Conservation (phyloP, 2,797 vertebrate genomes). For the Muscicapa comitata region DNA sequence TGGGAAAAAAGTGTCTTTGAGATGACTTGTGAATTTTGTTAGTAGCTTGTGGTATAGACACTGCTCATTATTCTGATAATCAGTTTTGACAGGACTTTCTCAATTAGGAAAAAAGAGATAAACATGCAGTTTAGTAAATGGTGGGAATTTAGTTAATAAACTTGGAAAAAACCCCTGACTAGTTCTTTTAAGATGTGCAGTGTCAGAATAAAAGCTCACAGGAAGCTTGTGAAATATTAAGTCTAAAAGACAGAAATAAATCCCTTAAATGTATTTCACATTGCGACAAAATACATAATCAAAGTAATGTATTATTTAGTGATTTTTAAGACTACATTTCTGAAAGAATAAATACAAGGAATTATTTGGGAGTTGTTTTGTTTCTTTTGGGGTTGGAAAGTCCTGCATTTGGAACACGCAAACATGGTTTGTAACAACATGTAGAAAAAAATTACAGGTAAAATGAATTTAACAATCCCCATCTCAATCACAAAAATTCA, state of each 20-base stretch:
- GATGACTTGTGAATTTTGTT: not conserved
- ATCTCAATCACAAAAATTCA: not conserved
- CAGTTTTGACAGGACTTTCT: not conserved
- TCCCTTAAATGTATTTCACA: not conserved
- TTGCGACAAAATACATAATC: not conserved
- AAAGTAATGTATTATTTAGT: not conserved
- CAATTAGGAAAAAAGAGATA: not conserved
- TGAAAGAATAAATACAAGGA: not conserved
- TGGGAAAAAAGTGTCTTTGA: not conserved
- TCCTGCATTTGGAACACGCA: not conserved
- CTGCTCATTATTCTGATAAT: not conserved
- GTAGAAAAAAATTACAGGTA: not conserved
- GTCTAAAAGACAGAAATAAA: not conserved
- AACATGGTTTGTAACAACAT: not conserved
- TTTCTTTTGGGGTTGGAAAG: not conserved
- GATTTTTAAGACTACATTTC: not conserved
- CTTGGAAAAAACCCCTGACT: not conserved
- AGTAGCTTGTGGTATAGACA: not conserved
- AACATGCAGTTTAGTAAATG: not conserved
- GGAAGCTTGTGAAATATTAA: not conserved
- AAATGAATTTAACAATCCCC: not conserved
- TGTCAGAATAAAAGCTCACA: not conserved
- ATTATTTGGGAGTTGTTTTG: fast-evolving
- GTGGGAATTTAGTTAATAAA: not conserved
- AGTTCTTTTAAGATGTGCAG: not conserved